A percentile compares a stretch with the other conserved stretches of the same genome.
Conservation (phyloP, 2,113 vertebrate species). For the Chamaetylas fuelleborni region DNA sequence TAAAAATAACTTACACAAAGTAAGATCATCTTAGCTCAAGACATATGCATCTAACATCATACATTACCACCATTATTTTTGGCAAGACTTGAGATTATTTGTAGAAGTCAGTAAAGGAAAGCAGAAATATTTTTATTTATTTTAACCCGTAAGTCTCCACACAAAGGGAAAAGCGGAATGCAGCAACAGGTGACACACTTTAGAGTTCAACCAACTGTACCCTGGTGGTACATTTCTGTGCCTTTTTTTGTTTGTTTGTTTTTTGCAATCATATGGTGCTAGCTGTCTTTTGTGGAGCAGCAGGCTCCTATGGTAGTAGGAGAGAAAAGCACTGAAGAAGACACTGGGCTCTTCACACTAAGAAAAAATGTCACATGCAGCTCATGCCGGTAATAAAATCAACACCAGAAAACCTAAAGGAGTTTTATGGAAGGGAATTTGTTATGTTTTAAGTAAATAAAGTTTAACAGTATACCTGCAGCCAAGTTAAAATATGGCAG, state of each 20-base stretch:
- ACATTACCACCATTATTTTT: background rate
- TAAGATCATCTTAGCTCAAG: background rate
- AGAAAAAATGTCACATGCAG: background rate
- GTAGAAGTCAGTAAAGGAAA: background rate
- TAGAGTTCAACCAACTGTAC: background rate
- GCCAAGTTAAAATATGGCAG: background rate
- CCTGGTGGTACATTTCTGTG: background rate
- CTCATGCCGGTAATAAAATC: background rate
- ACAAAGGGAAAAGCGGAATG: background rate
- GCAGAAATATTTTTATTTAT: background rate
- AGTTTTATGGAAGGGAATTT: background rate
- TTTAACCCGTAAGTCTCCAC: background rate
- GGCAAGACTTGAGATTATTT: background rate
- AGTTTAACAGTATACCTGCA: background rate
- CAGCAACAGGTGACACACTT: background rate
- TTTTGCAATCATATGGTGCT: background rate
- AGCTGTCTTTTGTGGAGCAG: background rate
- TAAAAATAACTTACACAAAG: background rate
- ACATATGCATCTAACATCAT: background rate
- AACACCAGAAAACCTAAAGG: background rate
- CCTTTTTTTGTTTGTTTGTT: too few species aligned
- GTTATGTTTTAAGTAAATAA: background rate
- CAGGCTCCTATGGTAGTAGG: accelerated
- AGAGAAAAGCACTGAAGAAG: background rate
- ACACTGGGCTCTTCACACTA: background rate